Conservation (phyloP, 2,888 invertebrate species). For the Caradrina clavipalpis region DNA sequence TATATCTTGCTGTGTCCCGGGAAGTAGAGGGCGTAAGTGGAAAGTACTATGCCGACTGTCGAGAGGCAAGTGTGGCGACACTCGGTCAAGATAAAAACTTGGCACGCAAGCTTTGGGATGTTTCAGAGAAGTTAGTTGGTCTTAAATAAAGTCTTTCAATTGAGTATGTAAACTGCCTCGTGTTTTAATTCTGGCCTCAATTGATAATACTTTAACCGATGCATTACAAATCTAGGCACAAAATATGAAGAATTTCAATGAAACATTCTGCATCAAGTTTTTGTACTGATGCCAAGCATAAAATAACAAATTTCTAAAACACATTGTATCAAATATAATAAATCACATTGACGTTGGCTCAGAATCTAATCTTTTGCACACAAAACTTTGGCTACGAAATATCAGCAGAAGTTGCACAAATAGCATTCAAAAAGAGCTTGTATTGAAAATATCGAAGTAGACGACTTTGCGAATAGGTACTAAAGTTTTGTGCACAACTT, state of each 20-base stretch:
- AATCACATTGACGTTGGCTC: constrained; percentile 72
- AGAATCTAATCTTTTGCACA: constrained; percentile 72
- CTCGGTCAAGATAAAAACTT: constrained; percentile 86
- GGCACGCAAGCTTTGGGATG: constrained; percentile 92
- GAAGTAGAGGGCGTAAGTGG: constrained; percentile 91
- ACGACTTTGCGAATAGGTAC: constrained; percentile 67
- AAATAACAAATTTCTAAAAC: constrained; percentile 51
- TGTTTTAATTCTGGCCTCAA: constrained; percentile 22
- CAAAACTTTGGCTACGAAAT: constrained; percentile 77
- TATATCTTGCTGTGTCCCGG: constrained; percentile 90
- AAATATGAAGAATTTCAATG: background rate
- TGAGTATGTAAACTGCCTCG: background rate
- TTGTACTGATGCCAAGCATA: constrained; percentile 53
- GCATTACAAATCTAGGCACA: background rate
- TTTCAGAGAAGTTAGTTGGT: constrained; percentile 79
- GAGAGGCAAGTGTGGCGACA: constrained; percentile 77
- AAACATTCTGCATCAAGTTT: background rate
- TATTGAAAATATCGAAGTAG: constrained; percentile 80
- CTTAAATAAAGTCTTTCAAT: constrained; percentile 60
- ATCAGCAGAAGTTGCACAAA: constrained; percentile 77
- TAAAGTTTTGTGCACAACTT: constrained; percentile 74
- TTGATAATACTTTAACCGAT: too few relatives aligned
- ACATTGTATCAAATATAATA: constrained; percentile 63
- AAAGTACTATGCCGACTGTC: constrained; percentile 91
- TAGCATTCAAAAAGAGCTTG: constrained; percentile 75